A percentile compares a stretch with the other conserved stretches of the same genome.
These are phyloP conservation scores for Aspidiotus rigidus DNA, from an alignment of 2,888 invertebrate species.

Conservation along the genomic window DNA sequence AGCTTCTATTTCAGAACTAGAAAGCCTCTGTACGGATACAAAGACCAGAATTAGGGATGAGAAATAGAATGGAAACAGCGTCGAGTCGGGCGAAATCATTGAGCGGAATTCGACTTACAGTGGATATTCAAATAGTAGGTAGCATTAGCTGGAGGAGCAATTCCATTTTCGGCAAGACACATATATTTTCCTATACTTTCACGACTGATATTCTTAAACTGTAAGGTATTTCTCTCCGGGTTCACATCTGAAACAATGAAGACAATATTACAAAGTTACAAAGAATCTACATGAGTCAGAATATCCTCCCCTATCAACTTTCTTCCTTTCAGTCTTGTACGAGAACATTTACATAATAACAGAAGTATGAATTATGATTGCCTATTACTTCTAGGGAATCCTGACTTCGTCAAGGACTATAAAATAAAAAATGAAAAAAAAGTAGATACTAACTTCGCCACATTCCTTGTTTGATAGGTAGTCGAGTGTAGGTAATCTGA, in stretches of 20 bases:
- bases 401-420: too few species aligned
- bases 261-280: not conserved
- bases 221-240: conserved; percentile 50
- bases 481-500: conserved; percentile 28
- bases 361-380: too few species aligned
- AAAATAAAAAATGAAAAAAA: too few species aligned
- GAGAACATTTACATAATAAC: too few species aligned
- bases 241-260: conserved; percentile 13
- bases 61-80: too few species aligned
- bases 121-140: conserved; percentile 78
- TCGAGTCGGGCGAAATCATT: conserved; percentile 38
- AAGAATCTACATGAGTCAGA: too few species aligned
- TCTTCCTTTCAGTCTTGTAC: too few species aligned
- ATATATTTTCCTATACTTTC: conserved; percentile 68
- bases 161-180: conserved; percentile 75
- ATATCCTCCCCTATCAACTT: too few species aligned
- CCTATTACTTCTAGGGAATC: too few species aligned
- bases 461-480: conserved; percentile 53
- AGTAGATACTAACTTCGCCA: conserved; percentile 44
- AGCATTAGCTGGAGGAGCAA: conserved; percentile 70
- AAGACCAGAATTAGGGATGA: too few species aligned
- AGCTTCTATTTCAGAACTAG: too few species aligned
- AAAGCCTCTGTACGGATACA: too few species aligned
- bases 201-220: conserved; percentile 62
- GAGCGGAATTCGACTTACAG: conserved; percentile 56